phyloP scores from a whole-genome alignment of 1,140 invertebrate genomes.

The Drosophila bifasciata region DNA sequence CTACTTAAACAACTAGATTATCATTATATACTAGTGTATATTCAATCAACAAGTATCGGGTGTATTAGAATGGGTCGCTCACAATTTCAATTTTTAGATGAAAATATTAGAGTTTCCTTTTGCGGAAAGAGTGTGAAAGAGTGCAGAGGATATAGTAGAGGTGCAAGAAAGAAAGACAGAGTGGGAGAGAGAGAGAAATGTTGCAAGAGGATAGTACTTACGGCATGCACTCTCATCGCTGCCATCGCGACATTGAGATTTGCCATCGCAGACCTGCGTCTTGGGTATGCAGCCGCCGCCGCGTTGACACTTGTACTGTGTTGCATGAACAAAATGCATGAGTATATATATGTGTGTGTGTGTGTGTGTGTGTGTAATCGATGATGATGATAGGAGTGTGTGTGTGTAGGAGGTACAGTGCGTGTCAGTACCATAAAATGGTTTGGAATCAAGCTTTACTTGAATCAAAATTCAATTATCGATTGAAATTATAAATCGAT shows the following conservation, averaged over 20 bases:
- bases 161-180: neutral
- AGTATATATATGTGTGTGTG: constrained; percentile 26
- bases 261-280: constrained; percentile 87
- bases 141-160: too few species aligned
- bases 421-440: neutral
- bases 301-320: constrained; percentile 83
- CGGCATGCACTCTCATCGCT: constrained; percentile 89
- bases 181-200: neutral
- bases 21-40: neutral
- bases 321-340: constrained; percentile 36
- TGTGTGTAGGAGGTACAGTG: constrained; percentile 9
- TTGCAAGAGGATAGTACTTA: constrained; percentile 75
- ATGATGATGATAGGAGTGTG: constrained; percentile 7
- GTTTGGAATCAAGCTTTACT: too few species aligned
- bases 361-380: constrained; percentile 9
- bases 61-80: constrained; percentile 2
- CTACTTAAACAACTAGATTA: constrained; percentile 15
- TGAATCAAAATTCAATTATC: neutral
- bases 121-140: constrained; percentile 1
- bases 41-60: neutral
- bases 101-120: constrained; percentile 16
- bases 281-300: constrained; percentile 84
- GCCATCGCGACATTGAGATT: constrained; percentile 88
- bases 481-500: neutral
- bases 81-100: neutral